Percentiles rank a stretch among this genome's conserved stretches.
Conservation (phyloP, 1,140 invertebrate genomes). For the Bombus fervidus region DNA sequence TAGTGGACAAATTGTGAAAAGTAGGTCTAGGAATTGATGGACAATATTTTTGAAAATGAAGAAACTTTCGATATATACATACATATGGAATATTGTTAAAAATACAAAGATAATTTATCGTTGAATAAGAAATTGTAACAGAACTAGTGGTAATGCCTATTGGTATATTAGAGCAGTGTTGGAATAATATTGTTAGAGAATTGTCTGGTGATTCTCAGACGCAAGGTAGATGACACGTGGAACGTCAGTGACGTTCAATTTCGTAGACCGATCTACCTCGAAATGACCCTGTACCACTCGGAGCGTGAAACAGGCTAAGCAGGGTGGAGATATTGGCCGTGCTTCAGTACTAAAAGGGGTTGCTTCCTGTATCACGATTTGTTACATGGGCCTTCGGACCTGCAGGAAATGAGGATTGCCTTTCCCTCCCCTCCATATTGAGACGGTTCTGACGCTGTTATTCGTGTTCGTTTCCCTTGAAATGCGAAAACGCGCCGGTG, state of each 20-base stretch:
- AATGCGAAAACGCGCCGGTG: slow-evolving; percentile 3
- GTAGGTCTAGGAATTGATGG: too few species aligned
- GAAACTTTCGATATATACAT: too few species aligned
- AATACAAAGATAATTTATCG: not conserved
- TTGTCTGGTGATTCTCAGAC: not conserved
- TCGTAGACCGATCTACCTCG: slow-evolving; percentile 53
- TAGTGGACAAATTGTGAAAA: too few species aligned
- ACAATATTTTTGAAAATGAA: not conserved
- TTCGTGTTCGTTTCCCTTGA: not conserved
- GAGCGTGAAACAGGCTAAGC: slow-evolving; percentile 56
- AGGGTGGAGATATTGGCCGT: slow-evolving; percentile 54
- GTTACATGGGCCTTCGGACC: slow-evolving; percentile 21
- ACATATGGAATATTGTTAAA: too few species aligned
- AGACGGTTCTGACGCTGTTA: slow-evolving; percentile 1
- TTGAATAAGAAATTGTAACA: not conserved
- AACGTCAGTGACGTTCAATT: slow-evolving; percentile 50
- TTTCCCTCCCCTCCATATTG: slow-evolving; percentile 7
- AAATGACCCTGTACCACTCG: slow-evolving; percentile 48
- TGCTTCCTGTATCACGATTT: slow-evolving; percentile 51
- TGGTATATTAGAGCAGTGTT: not conserved
- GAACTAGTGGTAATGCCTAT: too few species aligned
- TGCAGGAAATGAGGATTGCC: slow-evolving; percentile 44
- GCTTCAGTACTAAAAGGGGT: slow-evolving; percentile 48
- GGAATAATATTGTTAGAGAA: not conserved
- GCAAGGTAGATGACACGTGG: slow-evolving; percentile 36